These are phyloP conservation scores for Neosilurus hyrtlii DNA, from an alignment of 2,797 vertebrate species.

Conservation along the genomic window DNA sequence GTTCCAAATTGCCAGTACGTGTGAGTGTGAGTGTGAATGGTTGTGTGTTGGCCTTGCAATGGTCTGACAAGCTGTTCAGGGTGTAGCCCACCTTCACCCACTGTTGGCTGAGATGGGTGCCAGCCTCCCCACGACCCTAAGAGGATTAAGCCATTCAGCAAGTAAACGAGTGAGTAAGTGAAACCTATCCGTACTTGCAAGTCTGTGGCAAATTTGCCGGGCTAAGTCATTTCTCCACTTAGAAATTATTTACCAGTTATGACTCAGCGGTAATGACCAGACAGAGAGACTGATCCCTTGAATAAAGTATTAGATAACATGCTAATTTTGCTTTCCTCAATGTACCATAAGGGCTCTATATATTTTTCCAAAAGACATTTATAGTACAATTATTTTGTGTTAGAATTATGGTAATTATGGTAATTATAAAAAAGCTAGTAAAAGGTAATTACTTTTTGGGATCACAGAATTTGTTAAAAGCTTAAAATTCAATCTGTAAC, in stretches of 20 bases:
- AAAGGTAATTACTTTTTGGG: neutral
- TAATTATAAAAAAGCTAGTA: neutral
- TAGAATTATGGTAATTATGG: neutral
- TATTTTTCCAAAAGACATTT: neutral
- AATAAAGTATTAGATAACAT: conserved; percentile 33
- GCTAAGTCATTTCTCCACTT: conserved; percentile 51
- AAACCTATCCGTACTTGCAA: conserved; percentile 28
- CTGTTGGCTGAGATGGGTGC: too few relatives aligned
- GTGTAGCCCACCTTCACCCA: too few relatives aligned
- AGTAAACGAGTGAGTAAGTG: neutral
- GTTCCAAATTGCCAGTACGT: too few relatives aligned
- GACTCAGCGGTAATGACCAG: conserved; percentile 46
- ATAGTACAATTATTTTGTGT: neutral
- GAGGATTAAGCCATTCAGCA: too few relatives aligned
- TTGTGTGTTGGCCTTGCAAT: too few relatives aligned
- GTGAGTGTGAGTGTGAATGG: too few relatives aligned
- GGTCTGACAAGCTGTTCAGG: too few relatives aligned
- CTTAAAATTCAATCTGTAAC: neutral
- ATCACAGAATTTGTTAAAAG: neutral
- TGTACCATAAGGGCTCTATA: neutral
- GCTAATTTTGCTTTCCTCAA: conserved; percentile 27
- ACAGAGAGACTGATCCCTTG: conserved; percentile 23
- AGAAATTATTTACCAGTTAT: conserved; percentile 52
- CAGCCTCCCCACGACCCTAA: too few relatives aligned
- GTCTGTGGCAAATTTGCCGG: conserved; percentile 47